These are phyloP conservation scores for Tetrapedia diversipes DNA, from an alignment of 2,888 invertebrate genomes.

Conservation along the genomic window DNA sequence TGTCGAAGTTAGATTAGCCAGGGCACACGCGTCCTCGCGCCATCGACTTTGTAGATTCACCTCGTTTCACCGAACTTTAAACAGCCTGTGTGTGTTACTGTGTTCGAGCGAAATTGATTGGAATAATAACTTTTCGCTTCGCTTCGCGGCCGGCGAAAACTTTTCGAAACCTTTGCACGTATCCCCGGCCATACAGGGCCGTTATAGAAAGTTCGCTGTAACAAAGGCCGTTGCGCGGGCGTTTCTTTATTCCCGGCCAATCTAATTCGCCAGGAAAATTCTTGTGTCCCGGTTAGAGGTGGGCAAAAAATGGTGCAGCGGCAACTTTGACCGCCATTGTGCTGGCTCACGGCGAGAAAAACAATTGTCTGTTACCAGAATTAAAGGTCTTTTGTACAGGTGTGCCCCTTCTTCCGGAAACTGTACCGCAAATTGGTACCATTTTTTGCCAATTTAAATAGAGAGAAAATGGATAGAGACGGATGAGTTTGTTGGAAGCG, in stretches of 20 bases:
- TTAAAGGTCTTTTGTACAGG: background rate
- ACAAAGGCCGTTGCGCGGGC: slow-evolving; percentile 36
- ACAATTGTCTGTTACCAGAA: background rate
- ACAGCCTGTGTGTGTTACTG: slow-evolving; percentile 60
- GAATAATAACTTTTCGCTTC: slow-evolving; percentile 64
- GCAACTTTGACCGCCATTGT: background rate
- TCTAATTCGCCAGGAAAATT: slow-evolving; percentile 38
- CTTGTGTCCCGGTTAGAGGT: no score
- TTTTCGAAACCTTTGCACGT: slow-evolving; percentile 60
- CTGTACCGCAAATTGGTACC: background rate
- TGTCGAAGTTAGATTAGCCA: slow-evolving; percentile 43
- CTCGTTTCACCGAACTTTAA: slow-evolving; percentile 61
- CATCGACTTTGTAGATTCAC: slow-evolving; percentile 56
- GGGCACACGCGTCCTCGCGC: slow-evolving; percentile 28
- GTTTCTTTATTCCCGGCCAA: slow-evolving; percentile 37
- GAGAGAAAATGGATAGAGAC: no score
- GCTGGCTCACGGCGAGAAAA: background rate
- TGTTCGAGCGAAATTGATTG: slow-evolving; percentile 63
- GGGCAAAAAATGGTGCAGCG: no score
- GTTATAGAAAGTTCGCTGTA: slow-evolving; percentile 28
- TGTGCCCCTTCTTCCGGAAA: background rate
- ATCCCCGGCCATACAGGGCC: slow-evolving; percentile 35
- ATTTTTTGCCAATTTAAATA: no score
- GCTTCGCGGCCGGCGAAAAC: slow-evolving; percentile 46
- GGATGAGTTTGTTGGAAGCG: no score